A percentile compares a stretch with the other conserved stretches of the same genome.
Evolutionary conservation across 2,888 invertebrate species (phyloP).

Genomic region (Pollenia angustigena): DNA sequence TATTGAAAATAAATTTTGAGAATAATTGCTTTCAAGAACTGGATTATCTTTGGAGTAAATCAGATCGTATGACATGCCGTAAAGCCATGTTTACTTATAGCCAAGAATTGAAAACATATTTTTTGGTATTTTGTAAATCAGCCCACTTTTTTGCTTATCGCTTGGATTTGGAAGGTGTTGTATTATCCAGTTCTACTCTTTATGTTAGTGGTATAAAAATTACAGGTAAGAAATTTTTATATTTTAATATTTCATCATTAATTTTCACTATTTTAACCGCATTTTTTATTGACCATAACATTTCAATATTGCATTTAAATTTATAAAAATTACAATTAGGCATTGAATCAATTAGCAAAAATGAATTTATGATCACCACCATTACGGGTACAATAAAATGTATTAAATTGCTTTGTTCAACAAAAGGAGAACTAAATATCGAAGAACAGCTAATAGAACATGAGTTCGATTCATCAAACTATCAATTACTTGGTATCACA

Average conservation of each 20-base stretch:
- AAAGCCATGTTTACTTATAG: slow-evolving; percentile 75
- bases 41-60: slow-evolving; percentile 78
- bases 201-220: slow-evolving; percentile 80
- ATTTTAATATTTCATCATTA: too few species aligned
- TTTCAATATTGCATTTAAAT: neutral
- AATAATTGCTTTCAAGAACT: slow-evolving; percentile 69
- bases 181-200: slow-evolving; percentile 73
- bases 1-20: slow-evolving; percentile 75
- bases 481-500: slow-evolving; percentile 78
- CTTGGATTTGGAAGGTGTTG: slow-evolving; percentile 66
- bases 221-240: slow-evolving; percentile 75
- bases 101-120: slow-evolving; percentile 73
- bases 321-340: slow-evolving; percentile 73
- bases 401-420: slow-evolving; percentile 72
- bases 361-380: slow-evolving; percentile 77
- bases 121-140: slow-evolving; percentile 78
- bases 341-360: slow-evolving; percentile 74
- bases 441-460: slow-evolving; percentile 66
- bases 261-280: too few species aligned
- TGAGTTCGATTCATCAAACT: slow-evolving; percentile 76
- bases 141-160: slow-evolving; percentile 80
- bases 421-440: slow-evolving; percentile 68
- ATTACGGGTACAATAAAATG: slow-evolving; percentile 75
- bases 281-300: neutral
- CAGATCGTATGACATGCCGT: slow-evolving; percentile 79